Evolutionary conservation across 2,888 invertebrate genomes (phyloP).

Genomic region (Orthosia incerta): DNA sequence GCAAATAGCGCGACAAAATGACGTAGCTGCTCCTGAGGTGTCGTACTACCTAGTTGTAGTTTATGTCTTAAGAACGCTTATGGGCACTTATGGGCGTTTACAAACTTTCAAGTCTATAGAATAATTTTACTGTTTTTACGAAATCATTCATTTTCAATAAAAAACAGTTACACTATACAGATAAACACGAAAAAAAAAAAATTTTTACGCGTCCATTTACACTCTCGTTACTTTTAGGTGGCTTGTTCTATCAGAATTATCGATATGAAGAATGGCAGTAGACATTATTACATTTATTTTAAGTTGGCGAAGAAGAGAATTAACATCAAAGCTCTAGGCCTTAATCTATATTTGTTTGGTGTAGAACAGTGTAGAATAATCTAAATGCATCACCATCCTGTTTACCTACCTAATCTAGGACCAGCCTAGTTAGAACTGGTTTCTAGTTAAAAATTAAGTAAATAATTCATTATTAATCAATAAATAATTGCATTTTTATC

Average conservation of each 20-base stretch:
- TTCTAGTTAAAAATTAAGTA: background rate
- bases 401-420: background rate
- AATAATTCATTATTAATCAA: conserved; percentile 3
- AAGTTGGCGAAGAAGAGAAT: background rate
- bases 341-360: background rate
- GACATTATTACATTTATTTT: background rate
- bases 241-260: too few species aligned
- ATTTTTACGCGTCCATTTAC: too few species aligned
- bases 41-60: too few species aligned
- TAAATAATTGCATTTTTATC: conserved; percentile 29
- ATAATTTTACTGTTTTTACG: too few species aligned
- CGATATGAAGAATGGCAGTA: background rate
- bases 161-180: too few species aligned
- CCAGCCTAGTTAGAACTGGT: background rate
- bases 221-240: too few species aligned
- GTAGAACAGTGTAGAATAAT: conserved; percentile 1
- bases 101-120: too few species aligned
- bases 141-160: too few species aligned
- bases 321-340: background rate
- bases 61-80: too few species aligned
- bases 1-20: too few species aligned
- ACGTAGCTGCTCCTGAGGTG: background rate
- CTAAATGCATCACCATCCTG: background rate
- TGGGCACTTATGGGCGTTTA: too few species aligned
- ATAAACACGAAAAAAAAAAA: too few species aligned